Conservation (phyloP, 2,797 vertebrate genomes). For the Sciurus vulgaris region DNA sequence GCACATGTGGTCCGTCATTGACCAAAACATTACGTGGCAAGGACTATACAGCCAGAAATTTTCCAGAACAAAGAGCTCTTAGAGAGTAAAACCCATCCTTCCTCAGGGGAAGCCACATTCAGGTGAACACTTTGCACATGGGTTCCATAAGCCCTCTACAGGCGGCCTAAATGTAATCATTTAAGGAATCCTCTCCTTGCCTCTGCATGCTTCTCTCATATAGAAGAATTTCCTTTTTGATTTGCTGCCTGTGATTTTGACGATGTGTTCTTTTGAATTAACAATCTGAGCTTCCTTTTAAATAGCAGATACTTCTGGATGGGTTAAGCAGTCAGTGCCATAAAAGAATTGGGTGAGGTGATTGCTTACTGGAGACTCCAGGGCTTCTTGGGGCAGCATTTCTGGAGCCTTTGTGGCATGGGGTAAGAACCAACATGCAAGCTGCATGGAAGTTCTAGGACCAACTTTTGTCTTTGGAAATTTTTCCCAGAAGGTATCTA, state of each 20-base stretch:
- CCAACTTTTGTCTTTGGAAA: background rate
- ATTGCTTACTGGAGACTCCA: background rate
- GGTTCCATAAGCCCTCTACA: background rate
- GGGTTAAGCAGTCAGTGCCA: background rate
- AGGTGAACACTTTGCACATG: background rate
- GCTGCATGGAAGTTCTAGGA: too few relatives aligned
- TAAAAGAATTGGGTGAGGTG: background rate
- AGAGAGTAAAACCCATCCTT: background rate
- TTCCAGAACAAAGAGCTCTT: background rate
- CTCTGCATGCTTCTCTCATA: background rate
- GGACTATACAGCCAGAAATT: background rate
- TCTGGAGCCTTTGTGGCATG: background rate
- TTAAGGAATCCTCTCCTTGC: background rate
- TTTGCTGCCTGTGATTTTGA: slow-evolving; percentile 18
- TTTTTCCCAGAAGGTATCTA: background rate
- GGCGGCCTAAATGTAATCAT: too few relatives aligned
- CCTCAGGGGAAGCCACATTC: background rate
- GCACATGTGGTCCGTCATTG: background rate
- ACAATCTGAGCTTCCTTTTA: background rate
- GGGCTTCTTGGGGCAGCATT: background rate
- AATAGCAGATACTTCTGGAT: slow-evolving; percentile 10
- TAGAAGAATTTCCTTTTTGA: background rate
- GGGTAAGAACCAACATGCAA: background rate
- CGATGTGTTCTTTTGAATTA: background rate
- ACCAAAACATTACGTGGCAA: background rate